Evolutionary conservation across 2,113 vertebrate species (phyloP).

Genomic region (Campylomormyrus tamandua): DNA sequence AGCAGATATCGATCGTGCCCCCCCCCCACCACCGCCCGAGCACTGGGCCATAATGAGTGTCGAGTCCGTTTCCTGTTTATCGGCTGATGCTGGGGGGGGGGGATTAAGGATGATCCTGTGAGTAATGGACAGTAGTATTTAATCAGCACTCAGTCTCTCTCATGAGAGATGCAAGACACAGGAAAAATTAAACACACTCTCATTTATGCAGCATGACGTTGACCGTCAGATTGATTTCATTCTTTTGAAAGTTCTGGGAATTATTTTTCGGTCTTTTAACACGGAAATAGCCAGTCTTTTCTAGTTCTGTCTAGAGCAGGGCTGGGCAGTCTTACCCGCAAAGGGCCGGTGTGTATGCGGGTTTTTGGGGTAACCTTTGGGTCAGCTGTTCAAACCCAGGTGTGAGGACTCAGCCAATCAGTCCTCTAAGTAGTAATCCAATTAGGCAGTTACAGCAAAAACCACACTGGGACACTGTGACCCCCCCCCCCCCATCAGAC

Average conservation of each 20-base stretch:
- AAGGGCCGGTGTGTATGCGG: too few relatives aligned
- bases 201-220: not conserved
- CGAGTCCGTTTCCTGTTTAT: not conserved
- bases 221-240: not conserved
- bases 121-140: not conserved
- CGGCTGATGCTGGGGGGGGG: not conserved
- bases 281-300: too few relatives aligned
- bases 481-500: too few relatives aligned
- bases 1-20: not conserved
- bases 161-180: not conserved
- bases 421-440: too few relatives aligned
- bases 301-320: too few relatives aligned
- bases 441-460: too few relatives aligned
- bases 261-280: not conserved
- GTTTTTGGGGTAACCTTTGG: too few relatives aligned
- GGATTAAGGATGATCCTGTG: not conserved
- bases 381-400: too few relatives aligned
- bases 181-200: not conserved
- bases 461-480: too few relatives aligned
- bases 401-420: too few relatives aligned
- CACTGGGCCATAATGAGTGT: not conserved
- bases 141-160: constrained; percentile 1
- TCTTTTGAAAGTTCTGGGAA: not conserved
- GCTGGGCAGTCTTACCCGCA: too few relatives aligned
- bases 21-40: not conserved